These are phyloP conservation scores for Salpingus planirostris DNA, from an alignment of 2,888 invertebrate genomes.

Conservation along the genomic window DNA sequence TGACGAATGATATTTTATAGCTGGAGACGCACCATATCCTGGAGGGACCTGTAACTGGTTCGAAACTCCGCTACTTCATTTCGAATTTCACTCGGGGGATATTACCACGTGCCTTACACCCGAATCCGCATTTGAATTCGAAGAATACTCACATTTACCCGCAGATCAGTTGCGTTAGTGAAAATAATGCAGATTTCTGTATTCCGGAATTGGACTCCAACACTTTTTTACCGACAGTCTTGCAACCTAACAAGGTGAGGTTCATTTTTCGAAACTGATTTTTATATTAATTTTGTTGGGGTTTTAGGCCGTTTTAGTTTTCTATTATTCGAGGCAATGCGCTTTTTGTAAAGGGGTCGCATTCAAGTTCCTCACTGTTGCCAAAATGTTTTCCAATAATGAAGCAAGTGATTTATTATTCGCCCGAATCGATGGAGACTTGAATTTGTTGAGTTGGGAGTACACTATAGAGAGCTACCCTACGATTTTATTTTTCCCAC, in stretches of 20 bases:
- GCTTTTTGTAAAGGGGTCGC: slow-evolving; percentile 64
- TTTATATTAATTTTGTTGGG: slow-evolving; percentile 15
- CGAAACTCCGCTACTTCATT: slow-evolving; percentile 47
- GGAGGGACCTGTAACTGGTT: slow-evolving; percentile 44
- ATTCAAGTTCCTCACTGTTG: slow-evolving; percentile 58
- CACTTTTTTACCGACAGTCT: slow-evolving; percentile 54
- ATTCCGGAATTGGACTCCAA: slow-evolving; percentile 57
- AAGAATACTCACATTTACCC: slow-evolving; percentile 26
- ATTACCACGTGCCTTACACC: slow-evolving; percentile 30
- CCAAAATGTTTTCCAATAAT: slow-evolving; percentile 50
- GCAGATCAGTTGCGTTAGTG: slow-evolving; percentile 1
- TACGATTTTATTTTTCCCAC: slow-evolving; percentile 70
- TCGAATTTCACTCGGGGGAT: slow-evolving; percentile 43
- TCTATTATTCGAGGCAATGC: slow-evolving; percentile 73
- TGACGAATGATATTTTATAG: no score
- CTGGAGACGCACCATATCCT: slow-evolving; percentile 62
- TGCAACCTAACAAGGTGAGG: slow-evolving; percentile 52
- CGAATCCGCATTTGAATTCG: slow-evolving; percentile 24
- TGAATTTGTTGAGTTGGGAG: slow-evolving; percentile 83
- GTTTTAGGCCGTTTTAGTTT: slow-evolving; percentile 61
- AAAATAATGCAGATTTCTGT: slow-evolving; percentile 37
- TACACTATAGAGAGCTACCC: slow-evolving; percentile 73
- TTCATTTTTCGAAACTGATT: no score
- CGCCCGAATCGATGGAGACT: slow-evolving; percentile 68
- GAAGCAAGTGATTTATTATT: slow-evolving; percentile 44